Conservation (phyloP, 1,140 invertebrate species). For the Drosophila lacertosa region DNA sequence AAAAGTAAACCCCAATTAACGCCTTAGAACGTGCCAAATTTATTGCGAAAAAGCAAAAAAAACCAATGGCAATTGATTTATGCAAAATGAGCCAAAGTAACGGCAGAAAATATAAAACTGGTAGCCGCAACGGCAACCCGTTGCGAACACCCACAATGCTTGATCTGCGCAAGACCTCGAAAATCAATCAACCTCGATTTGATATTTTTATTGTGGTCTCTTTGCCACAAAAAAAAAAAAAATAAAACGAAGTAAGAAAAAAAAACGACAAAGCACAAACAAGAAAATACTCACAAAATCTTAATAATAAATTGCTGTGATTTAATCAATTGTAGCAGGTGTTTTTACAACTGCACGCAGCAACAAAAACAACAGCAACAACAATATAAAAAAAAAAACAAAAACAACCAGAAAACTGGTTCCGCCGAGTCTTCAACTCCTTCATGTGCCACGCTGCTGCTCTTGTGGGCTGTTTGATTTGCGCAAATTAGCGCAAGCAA, state of each 20-base stretch:
- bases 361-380: slow-evolving; percentile 5
- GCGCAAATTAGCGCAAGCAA: slow-evolving; percentile 71
- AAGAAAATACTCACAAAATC: slow-evolving; percentile 36
- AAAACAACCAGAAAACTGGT: slow-evolving; percentile 56
- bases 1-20: slow-evolving; percentile 52
- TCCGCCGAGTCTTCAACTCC: slow-evolving; percentile 31
- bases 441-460: slow-evolving; percentile 33
- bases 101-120: slow-evolving; percentile 46
- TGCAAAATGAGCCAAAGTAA: slow-evolving; percentile 40
- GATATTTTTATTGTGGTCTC: slow-evolving; percentile 25
- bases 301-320: slow-evolving; percentile 76
- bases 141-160: slow-evolving; percentile 61
- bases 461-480: slow-evolving; percentile 68
- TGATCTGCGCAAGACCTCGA: slow-evolving; percentile 34
- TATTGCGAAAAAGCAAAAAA: slow-evolving; percentile 55
- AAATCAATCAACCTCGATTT: slow-evolving; percentile 69
- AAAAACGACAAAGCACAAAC: no score
- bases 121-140: slow-evolving; percentile 54
- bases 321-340: slow-evolving; percentile 82
- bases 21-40: slow-evolving; percentile 64
- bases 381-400: neutral
- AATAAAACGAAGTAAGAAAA: neutral
- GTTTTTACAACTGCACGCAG: slow-evolving; percentile 71
- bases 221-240: neutral
- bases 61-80: slow-evolving; percentile 55